Base-by-base conservation (phyloP, 2,113 vertebrate species). In the Lates calcarifer region DNA sequence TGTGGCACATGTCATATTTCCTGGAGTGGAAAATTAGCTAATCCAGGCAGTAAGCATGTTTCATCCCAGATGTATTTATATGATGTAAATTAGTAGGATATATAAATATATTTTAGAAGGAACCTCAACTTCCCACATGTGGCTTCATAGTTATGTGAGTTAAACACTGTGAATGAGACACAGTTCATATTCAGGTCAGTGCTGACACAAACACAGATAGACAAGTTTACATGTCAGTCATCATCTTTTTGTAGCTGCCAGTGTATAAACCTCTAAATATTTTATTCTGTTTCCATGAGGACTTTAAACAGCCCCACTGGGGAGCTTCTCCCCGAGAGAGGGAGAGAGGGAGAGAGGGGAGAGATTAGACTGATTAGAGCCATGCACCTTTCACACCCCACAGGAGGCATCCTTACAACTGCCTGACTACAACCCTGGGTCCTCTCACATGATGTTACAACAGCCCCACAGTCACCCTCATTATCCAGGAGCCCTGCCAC, bases 401-500 rank as follows among this genome's bases (percentile, higher is more conserved):
- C 77, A 81, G 79, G 55, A 39, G 39, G 58, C 39, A 60, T 76
- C 65, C 31, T 56, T 56, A 63, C 67, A 83, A 35, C 20, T 20
- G 39, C 43, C 73, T 10, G 63, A 56, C 60, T 45, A 18, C 37
- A 81, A 28, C 79, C 41, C 35, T 1, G 57, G 65, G 29, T 57
- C 55, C 64, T 53, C 81, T 81, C 28, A 61, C 66, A 77, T 17
- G 28, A 70, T 83, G 81, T 45, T 84, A n/a, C 79, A 58, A 28
- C 63, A 67, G 65, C 90, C 37, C 69, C 77, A 12, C 43, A 76
- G 74, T 81, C 87, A 89, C 83, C 86, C 86, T 90, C 84, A 86
- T 91, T 85, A 92, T 88, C 77, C 53, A 69, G 53, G 37, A 57
- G 35, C 31, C 55, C 76, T 74, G 55, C 24, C 55, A 55, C 71